Base-by-base conservation (phyloP, 2,113 vertebrate species). In the Melanocharis versteri region DNA sequence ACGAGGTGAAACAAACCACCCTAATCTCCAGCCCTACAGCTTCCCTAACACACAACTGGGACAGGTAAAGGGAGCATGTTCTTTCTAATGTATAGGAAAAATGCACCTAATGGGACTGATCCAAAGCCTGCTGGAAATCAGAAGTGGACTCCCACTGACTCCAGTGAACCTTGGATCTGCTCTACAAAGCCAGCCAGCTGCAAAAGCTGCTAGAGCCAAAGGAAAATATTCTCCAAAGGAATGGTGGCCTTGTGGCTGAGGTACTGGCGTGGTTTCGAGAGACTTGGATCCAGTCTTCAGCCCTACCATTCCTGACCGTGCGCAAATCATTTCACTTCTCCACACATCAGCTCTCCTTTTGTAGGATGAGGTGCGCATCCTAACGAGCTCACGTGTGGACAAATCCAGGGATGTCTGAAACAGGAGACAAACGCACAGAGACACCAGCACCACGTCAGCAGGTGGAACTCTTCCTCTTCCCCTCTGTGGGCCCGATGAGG, bases 171-270 rank as follows among this genome's bases (percentile, higher is more conserved):
- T 71, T 92, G 83, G 77, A 82, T 92, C 80, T 87, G 69, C 69
- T 75, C 56, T 81, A 73, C 68, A 93, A 80, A 92, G 64, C 42
- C 65, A 78, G 69, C 33, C 82, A 94, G 84, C 83, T 92, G 94
- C 77, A 95, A 91, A 91, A 89, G 69, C 80, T 89, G 87, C 94
- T 82, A n/a, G 39, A 87, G 80, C 68, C 83, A 79, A 91, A 90
- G 69, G 83, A 94, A 96, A 94, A 82, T 64, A 87, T 28, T 48
- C 60, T 89, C 47, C 0, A 16, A 87, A 91, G 94, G 56, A 92
- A 73, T 11, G 17, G 88, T 93, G 92, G 79, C 72, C 89, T 81
- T 79, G 83, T n/a, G 44, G 80, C 61, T 75, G 77, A 92, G 30
- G 31, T 56, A 47, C 65, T 79, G 91, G 91, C 6, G 0, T 35